phyloP scores from a whole-genome alignment of 2,888 invertebrate genomes.

The Stictocephala bisonia region DNA sequence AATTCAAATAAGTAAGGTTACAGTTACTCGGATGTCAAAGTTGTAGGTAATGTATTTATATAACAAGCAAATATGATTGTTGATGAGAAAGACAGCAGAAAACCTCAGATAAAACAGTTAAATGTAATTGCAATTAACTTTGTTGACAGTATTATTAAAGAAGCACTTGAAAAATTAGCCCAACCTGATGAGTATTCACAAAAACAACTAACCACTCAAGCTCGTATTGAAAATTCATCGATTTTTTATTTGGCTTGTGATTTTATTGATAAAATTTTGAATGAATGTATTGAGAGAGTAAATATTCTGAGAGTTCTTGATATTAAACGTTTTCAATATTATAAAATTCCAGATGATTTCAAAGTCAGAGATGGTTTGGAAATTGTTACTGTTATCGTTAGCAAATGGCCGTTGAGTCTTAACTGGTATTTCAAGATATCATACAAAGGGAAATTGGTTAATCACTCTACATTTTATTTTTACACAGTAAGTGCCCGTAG shows the following conservation, averaged over 20 bases:
- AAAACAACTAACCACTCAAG: constrained; percentile 8
- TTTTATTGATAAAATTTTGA: not conserved
- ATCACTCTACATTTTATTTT: not conserved
- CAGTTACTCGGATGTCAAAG: too few species aligned
- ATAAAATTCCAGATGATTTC: not conserved
- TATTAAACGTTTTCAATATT: not conserved
- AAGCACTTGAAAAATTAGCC: not conserved
- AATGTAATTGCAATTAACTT: not conserved
- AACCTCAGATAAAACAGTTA: too few species aligned
- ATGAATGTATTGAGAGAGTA: constrained; percentile 7
- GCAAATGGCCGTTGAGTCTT: constrained; percentile 4
- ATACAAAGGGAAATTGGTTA: constrained; percentile 9
- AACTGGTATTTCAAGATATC: constrained; percentile 24
- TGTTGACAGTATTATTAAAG: not conserved
- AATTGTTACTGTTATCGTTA: not conserved
- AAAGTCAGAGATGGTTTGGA: constrained; percentile 20
- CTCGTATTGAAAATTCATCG: not conserved
- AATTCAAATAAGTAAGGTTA: too few species aligned
- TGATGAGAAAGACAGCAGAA: too few species aligned
- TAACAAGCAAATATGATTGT: too few species aligned
- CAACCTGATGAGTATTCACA: too few species aligned
- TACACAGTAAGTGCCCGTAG: constrained; percentile 20
- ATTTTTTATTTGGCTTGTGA: not conserved
- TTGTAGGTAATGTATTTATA: too few species aligned
- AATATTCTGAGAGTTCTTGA: not conserved